Evolutionary conservation across 2,888 invertebrate genomes (phyloP), one percentile per base, ranked within the genome.

Genomic region (Drosophila paranaensis): DNA sequence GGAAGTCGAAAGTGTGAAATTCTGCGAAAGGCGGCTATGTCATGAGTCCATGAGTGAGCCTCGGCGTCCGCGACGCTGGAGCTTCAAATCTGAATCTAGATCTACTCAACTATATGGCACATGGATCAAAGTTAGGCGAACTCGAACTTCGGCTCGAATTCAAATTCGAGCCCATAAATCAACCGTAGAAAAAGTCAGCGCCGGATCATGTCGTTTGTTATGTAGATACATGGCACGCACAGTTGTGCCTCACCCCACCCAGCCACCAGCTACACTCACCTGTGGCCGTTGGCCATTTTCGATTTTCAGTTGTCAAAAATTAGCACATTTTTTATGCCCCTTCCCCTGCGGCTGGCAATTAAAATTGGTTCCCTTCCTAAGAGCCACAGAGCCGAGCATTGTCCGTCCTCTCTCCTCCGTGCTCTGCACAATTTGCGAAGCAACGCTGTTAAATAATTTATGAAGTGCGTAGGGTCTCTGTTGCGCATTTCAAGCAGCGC

Each of bases 401-500:
- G 35, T 45, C 35, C n/a, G 14, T 39, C 35, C 20, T 1, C 53
- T 3, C 8, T 40, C n/a, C 37, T 6, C 54, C 60, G 57, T 80
- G 81, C 71, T 68, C 77, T n/a, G 25, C 25, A 25, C 25, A 14
- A 45, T 45, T 45, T 45, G 45, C 25, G 8, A 67, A 58, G 64
- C 58, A 70, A 74, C 65, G 74, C 81, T 87, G 82, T 77, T 86
- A 79, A 86, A 86, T 86, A 82, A 86, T 86, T 86, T 89, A 86
- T 86, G 84, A 89, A 73, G 84, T 89, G 85, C 89, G 89, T 87
- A 84, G 75, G 73, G 75, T 81, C 60, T 81, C 71, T 81, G 90
- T 70, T 77, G 75, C 82, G 79, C 87, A 83, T 87, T 77, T 76
- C 75, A 81, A 88, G 75, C 74, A 85, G 75, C 45, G 50, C 46